phyloP scores from a whole-genome alignment of 2,113 vertebrate genomes.

The Hemibates koningsi region DNA sequence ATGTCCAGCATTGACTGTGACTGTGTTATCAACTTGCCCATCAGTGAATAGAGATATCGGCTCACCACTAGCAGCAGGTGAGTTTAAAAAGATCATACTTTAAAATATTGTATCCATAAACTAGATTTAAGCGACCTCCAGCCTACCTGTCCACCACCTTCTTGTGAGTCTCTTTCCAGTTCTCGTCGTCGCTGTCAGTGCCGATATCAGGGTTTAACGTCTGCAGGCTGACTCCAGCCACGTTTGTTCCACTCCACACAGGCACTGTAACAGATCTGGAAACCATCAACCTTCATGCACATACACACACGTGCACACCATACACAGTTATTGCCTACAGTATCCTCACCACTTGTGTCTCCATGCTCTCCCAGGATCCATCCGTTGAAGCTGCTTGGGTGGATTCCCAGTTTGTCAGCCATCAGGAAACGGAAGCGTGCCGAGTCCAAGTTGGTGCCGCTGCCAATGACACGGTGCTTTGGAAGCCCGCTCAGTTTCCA shows the following conservation, averaged over 20 bases:
- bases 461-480: conserved; percentile 90
- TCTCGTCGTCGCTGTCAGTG: conserved; percentile 79
- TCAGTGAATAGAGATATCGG: not conserved
- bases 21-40: not conserved
- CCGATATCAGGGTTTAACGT: conserved; percentile 87
- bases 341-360: conserved; percentile 90
- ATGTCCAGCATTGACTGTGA: not conserved
- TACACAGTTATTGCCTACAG: not conserved
- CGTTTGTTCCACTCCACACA: conserved; percentile 92
- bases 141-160: conserved; percentile 88
- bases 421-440: conserved; percentile 93
- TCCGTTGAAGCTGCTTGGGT: conserved; percentile 88
- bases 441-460: conserved; percentile 94
- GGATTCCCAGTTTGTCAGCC: conserved; percentile 85
- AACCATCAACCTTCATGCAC: not conserved
- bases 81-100: not conserved
- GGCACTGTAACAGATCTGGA: conserved; percentile 73
- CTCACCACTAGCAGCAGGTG: not conserved
- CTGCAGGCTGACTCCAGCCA: conserved; percentile 89
- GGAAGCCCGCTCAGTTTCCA: conserved; percentile 97
- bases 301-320: not conserved
- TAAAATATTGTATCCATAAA: not conserved
- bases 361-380: conserved; percentile 96
- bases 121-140: not conserved
- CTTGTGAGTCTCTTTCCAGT: conserved; percentile 92